A percentile compares a stretch with the other conserved stretches of the same genome.
These are phyloP conservation scores for Auanema freiburgensis DNA, from an alignment of 2,888 invertebrate species.

Conservation along the genomic window DNA sequence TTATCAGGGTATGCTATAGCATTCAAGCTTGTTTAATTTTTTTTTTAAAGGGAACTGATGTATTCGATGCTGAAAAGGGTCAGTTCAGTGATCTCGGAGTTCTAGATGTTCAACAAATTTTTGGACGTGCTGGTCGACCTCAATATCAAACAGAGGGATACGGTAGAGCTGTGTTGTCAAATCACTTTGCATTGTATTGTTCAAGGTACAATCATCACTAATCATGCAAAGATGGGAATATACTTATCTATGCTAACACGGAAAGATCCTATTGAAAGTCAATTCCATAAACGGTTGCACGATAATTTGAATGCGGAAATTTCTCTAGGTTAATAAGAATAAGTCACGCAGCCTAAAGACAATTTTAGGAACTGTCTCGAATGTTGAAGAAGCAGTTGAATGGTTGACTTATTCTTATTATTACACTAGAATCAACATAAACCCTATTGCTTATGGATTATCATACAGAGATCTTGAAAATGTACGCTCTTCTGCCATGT, in stretches of 20 bases:
- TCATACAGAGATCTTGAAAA: slow-evolving; percentile 68
- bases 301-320: slow-evolving; percentile 98
- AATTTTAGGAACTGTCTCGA: slow-evolving; percentile 88
- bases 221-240: slow-evolving; percentile 83
- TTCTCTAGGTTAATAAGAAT: slow-evolving; percentile 71
- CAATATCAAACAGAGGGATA: slow-evolving; percentile 79
- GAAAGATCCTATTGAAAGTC: slow-evolving; percentile 96
- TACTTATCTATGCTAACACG: slow-evolving; percentile 90
- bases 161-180: slow-evolving; percentile 19
- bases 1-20: slow-evolving; percentile 82
- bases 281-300: slow-evolving; percentile 84
- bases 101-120: slow-evolving; percentile 92
- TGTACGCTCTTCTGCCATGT: slow-evolving; percentile 26
- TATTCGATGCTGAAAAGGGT: slow-evolving; percentile 93
- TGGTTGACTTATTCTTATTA: slow-evolving; percentile 98
- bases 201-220: slow-evolving; percentile 90
- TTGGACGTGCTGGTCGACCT: slow-evolving; percentile 92
- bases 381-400: slow-evolving; percentile 90
- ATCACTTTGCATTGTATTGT: no score
- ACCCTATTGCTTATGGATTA: slow-evolving; percentile 80
- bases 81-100: slow-evolving; percentile 92
- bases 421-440: slow-evolving; percentile 87
- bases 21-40: no score
- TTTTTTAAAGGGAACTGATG: slow-evolving; percentile 81
- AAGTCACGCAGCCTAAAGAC: slow-evolving; percentile 60